Evolutionary conservation across 2,888 invertebrate genomes (phyloP), one percentile per base, ranked within the genome.

Genomic region (Lepidocyrtoides sp.): DNA sequence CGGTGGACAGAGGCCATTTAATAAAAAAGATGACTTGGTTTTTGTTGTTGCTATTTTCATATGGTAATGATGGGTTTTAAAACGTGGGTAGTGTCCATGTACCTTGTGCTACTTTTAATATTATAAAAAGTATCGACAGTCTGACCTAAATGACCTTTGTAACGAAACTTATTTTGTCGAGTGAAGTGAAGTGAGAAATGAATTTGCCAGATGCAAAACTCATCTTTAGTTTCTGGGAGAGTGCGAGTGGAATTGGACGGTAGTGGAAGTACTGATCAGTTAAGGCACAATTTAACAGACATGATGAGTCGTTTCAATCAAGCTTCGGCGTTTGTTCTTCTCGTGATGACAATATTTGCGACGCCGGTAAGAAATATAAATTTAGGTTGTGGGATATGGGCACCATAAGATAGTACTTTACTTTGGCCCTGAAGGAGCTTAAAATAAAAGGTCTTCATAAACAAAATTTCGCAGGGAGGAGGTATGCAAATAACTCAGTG

Each of bases 401-500:
- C 41, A 32, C n/a, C n/a, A n/a, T n/a, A n/a, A n/a, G n/a, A n/a
- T n/a, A n/a, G n/a, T n/a, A n/a, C n/a, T n/a, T n/a, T n/a, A n/a
- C n/a, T n/a, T n/a, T n/a, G n/a, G n/a, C n/a, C n/a, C n/a, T n/a
- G n/a, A n/a, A n/a, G n/a, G n/a, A n/a, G n/a, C n/a, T n/a, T n/a
- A n/a, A n/a, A n/a, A n/a, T n/a, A n/a, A n/a, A n/a, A n/a, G n/a
- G n/a, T n/a, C n/a, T n/a, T n/a, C n/a, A n/a, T n/a, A n/a, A n/a
- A n/a, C n/a, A n/a, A n/a, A n/a, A n/a, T 17, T 10, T 36, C 44
- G 12, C 36, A 75, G 75, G 60, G 86, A 23, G n/a, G 23, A 0
- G 51, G 51, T 7, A 75, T 57, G 63, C 54, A 88, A 0, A 17
- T 72, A 8, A 87, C 48, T 41, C 72, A 91, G 81, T 93, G 93